phyloP scores from a whole-genome alignment of 92 coral and sea anemone genomes.

The Plumapathes pennacea region DNA sequence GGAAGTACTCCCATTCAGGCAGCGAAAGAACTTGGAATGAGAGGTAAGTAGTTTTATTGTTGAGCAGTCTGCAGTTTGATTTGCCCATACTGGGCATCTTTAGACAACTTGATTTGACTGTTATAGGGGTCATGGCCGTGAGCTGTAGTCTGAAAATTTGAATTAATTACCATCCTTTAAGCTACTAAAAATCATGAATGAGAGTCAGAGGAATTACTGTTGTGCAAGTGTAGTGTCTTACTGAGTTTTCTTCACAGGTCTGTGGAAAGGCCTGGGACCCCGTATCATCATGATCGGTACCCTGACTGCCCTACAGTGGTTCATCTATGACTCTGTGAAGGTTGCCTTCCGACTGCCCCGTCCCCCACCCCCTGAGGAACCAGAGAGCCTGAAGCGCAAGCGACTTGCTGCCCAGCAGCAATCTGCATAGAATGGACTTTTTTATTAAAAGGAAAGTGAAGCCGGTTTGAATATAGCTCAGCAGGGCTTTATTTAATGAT shows the following conservation, averaged over 20 bases:
- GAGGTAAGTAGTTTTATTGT: constrained; percentile 37
- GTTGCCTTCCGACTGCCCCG: constrained; percentile 98
- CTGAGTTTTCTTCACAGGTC: constrained; percentile 35
- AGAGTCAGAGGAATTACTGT: no score
- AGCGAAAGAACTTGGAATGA: constrained; percentile 95
- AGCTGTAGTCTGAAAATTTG: no score
- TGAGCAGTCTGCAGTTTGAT: no score
- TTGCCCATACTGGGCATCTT: no score
- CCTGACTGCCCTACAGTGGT: constrained; percentile 98
- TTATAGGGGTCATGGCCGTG: no score
- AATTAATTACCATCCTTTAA: no score
- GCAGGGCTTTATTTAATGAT: no score
- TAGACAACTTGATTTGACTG: no score
- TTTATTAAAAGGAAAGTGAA: no score
- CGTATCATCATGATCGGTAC: constrained; percentile 99
- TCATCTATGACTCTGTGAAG: constrained; percentile 98
- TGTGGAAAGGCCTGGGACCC: constrained; percentile 99
- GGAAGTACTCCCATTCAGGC: constrained; percentile 97
- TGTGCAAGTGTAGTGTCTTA: no score
- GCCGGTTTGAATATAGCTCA: no score
- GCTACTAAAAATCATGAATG: no score
- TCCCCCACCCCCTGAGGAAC: constrained; percentile 99
- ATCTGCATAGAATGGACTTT: not conserved
- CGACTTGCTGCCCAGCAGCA: constrained; percentile 57
- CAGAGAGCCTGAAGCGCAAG: constrained; percentile 90